phyloP scores from a whole-genome alignment of 1,140 invertebrate genomes.

The Polypedilum pembai region DNA sequence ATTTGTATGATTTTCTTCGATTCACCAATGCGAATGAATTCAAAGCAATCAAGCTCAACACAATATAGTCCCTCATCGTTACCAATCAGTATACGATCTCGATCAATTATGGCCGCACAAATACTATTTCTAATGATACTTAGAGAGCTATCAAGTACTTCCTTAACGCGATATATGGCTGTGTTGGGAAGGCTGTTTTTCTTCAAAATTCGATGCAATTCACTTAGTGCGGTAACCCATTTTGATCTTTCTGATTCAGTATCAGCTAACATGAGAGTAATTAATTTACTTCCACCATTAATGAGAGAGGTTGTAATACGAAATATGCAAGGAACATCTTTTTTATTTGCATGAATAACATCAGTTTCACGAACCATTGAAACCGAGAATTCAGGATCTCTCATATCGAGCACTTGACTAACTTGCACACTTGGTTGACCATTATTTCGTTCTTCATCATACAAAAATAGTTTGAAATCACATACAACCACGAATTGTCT shows the following conservation, averaged over 20 bases:
- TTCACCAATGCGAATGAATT: slow-evolving; percentile 11
- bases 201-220: slow-evolving; percentile 87
- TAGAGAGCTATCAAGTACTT: slow-evolving; percentile 15
- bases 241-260: slow-evolving; percentile 90
- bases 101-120: slow-evolving; percentile 5
- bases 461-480: slow-evolving; percentile 95
- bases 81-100: neutral
- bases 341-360: slow-evolving; percentile 95
- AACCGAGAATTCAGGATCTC: slow-evolving; percentile 90
- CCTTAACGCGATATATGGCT: slow-evolving; percentile 41
- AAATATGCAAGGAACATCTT: slow-evolving; percentile 97
- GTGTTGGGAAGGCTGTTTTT: slow-evolving; percentile 86
- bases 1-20: slow-evolving; percentile 1
- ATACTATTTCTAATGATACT: neutral
- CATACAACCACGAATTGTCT: slow-evolving; percentile 94
- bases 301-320: slow-evolving; percentile 85
- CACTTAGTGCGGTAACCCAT: slow-evolving; percentile 93
- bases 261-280: slow-evolving; percentile 87
- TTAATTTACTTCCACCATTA: slow-evolving; percentile 71
- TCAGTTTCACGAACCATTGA: slow-evolving; percentile 86
- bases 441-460: slow-evolving; percentile 77
- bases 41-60: slow-evolving; percentile 17
- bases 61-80: slow-evolving; percentile 8
- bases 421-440: slow-evolving; percentile 75
- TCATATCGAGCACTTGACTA: slow-evolving; percentile 79